phyloP scores from a whole-genome alignment of 2,113 vertebrate species.

The Oncorhynchus keta region DNA sequence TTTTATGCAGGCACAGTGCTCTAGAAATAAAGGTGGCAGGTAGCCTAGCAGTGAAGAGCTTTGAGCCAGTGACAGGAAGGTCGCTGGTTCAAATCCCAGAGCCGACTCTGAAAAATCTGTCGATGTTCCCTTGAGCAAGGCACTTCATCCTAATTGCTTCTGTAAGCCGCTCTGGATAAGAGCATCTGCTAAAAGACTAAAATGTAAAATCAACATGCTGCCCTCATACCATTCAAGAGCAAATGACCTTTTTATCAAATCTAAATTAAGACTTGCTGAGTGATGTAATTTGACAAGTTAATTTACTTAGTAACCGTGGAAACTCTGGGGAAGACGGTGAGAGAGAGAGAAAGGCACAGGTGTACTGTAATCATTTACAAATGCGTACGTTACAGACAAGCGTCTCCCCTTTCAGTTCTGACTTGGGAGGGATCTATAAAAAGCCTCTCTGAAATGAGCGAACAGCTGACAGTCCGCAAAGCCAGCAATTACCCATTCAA shows the following conservation, averaged over 20 bases:
- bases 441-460: constrained; percentile 16
- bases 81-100: too few species aligned
- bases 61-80: too few species aligned
- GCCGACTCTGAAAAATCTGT: too few species aligned
- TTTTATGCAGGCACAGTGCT: too few species aligned
- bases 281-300: background rate
- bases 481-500: background rate
- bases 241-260: background rate
- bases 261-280: background rate
- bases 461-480: constrained; percentile 17
- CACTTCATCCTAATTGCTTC: too few species aligned
- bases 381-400: background rate
- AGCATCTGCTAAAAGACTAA: too few species aligned
- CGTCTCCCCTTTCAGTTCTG: background rate
- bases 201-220: too few species aligned
- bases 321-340: background rate
- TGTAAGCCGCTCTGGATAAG: too few species aligned
- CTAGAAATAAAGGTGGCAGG: too few species aligned
- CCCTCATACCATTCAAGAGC: background rate
- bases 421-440: constrained; percentile 14
- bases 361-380: background rate
- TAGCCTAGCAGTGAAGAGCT: too few species aligned
- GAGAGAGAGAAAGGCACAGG: constrained; percentile 1
- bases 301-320: background rate
- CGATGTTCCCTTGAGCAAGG: too few species aligned